phyloP scores from a whole-genome alignment of 2,888 invertebrate species.

The Geophilus truncorum region DNA sequence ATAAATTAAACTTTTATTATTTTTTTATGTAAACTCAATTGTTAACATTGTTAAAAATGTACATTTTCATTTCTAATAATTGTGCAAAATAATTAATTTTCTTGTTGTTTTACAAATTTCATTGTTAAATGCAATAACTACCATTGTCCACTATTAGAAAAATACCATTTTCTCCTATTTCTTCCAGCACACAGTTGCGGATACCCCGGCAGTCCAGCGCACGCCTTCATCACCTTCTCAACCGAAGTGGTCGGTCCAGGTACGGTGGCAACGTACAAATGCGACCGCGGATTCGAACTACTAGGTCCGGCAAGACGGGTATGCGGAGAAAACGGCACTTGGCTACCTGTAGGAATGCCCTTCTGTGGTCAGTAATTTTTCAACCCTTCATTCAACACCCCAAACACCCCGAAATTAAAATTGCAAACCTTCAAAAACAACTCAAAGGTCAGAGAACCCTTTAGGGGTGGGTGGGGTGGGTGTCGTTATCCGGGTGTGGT shows the following conservation, averaged over 20 bases:
- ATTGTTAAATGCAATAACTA: no score
- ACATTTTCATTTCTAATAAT: no score
- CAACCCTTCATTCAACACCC: no score
- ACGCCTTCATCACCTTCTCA: conserved; percentile 75
- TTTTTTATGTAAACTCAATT: no score
- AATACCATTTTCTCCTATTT: no score
- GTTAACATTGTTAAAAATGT: no score
- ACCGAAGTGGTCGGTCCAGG: conserved; percentile 58
- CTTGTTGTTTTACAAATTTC: no score
- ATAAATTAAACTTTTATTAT: no score
- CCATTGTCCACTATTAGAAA: no score
- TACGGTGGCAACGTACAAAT: conserved; percentile 73
- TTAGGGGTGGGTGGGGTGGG: neutral
- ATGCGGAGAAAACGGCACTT: conserved; percentile 67
- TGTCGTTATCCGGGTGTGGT: neutral
- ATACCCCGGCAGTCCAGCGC: conserved; percentile 87
- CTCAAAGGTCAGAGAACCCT: neutral
- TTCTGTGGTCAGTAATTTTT: conserved; percentile 94
- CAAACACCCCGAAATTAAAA: neutral
- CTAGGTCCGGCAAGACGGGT: conserved; percentile 76
- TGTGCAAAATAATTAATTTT: no score
- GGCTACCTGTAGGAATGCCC: conserved; percentile 86
- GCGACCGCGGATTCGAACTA: conserved; percentile 84
- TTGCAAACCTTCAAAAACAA: neutral
- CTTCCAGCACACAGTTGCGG: conserved; percentile 56